Evolutionary conservation across 2,797 vertebrate genomes (phyloP).

Genomic region (Tolypeutes matacus): DNA sequence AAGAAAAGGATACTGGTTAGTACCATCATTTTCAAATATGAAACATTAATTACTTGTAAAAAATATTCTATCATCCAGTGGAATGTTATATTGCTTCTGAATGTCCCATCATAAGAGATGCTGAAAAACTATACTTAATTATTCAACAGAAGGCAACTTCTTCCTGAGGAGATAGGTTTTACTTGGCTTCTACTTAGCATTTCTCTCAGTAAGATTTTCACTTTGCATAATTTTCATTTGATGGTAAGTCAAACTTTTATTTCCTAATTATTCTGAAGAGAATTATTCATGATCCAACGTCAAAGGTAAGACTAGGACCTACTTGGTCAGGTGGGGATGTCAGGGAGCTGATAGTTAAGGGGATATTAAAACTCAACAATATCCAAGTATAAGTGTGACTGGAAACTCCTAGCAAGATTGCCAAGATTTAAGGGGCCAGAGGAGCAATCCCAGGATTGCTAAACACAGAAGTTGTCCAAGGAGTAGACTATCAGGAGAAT

Average conservation of each 20-base stretch:
- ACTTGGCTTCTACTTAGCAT: not conserved
- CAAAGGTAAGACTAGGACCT: not conserved
- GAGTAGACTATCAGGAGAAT: not conserved
- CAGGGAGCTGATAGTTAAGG: not conserved
- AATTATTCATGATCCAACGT: not conserved
- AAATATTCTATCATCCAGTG: not conserved
- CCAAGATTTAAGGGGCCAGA: not conserved
- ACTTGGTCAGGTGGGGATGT: not conserved
- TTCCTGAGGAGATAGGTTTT: not conserved
- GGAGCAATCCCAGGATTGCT: not conserved
- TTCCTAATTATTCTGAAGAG: not conserved
- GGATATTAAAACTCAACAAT: not conserved
- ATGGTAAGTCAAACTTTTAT: not conserved
- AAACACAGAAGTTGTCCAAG: not conserved
- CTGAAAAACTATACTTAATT: not conserved
- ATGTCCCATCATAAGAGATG: not conserved
- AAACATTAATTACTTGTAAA: slow-evolving; percentile 1
- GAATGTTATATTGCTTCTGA: not conserved
- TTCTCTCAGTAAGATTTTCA: not conserved
- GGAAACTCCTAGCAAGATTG: not conserved
- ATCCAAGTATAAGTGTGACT: not conserved
- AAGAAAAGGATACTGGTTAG: not conserved
- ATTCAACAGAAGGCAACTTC: not conserved
- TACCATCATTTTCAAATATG: slow-evolving; percentile 22
- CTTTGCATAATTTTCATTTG: not conserved